Base-by-base conservation (phyloP, 30 jellyfish, hydroid and myxozoan genomes). In the Chironex yamaguchii region DNA sequence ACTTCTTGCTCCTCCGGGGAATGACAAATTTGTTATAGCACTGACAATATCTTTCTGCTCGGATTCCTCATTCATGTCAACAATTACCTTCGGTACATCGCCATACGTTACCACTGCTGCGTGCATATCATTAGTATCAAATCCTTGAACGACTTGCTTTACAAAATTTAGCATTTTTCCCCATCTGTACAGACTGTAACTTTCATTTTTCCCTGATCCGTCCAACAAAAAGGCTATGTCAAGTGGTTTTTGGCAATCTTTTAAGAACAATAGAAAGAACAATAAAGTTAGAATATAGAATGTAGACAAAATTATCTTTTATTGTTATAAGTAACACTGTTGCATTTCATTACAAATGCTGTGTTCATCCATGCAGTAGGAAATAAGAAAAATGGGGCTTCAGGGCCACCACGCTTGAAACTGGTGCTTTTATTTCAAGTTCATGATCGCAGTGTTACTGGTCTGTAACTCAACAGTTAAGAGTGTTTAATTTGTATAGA, bases 1-100 rank as follows among this genome's bases (percentile, higher is more conserved):
- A 11, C 93, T 85, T 26, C 97, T 76, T 22, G 49, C 51, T 4
- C 99, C 99, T 0, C 99, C 99, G 0, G 99, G 97, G 50, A 73
- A 76, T 34, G 67, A 76, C 51, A 77, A 67, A 2, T 70, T 52
- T 53, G 67, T 68, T 22, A 95, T 62, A 34, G 65, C 67, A 29
- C 71, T 89, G 23, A 77, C 77, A 54, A 85, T 69, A 6, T 76
- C 26, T 22, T 27, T 26, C 34, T 72, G 85, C 21, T 86, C 90
- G 35, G 33, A 35, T 48, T 74, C 34, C 4, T 84, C 82, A 0
- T 68, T 62, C 80, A 95, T 71, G 76, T 89, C 96, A 2, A 87
- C 89, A 28, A 90, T 49, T 52, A 85, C 70, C 51, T 89, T 92
- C 6, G 97, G 97, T 34, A 34, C 76, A 2, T 85, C 89, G 0